These are phyloP conservation scores for Eufriesea mexicana DNA, from an alignment of 1,140 invertebrate genomes.

Conservation along the genomic window DNA sequence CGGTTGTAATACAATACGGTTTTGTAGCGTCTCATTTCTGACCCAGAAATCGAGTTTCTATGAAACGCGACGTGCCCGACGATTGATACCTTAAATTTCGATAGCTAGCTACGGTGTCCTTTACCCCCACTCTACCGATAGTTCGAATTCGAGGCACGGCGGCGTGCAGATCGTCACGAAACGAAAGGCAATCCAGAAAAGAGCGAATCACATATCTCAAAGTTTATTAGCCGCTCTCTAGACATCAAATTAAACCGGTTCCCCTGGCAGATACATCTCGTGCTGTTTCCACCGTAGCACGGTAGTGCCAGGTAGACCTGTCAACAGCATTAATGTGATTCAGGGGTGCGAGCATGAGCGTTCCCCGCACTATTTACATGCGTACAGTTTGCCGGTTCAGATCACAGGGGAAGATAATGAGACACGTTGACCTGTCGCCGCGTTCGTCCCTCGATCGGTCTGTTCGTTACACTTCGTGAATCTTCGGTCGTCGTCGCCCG, in stretches of 20 bases:
- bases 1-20: not conserved
- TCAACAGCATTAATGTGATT: conserved; percentile 58
- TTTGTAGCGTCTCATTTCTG: too few species aligned
- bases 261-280: conserved; percentile 15
- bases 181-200: conserved; percentile 16
- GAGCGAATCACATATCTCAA: conserved; percentile 21
- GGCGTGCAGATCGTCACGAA: not conserved
- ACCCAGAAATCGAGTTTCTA: not conserved
- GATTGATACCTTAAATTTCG: not conserved
- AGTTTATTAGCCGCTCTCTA: conserved; percentile 49
- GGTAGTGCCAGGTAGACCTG: conserved; percentile 40
- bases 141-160: not conserved
- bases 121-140: not conserved
- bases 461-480: not conserved
- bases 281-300: conserved; percentile 35
- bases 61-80: too few species aligned
- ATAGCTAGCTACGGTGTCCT: not conserved
- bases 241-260: conserved; percentile 64
- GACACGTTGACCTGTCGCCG: conserved; percentile 59
- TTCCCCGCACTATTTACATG: conserved; percentile 52
- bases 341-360: conserved; percentile 43
- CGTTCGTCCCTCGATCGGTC: conserved; percentile 38
- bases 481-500: conserved; percentile 11
- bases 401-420: conserved; percentile 54
- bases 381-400: conserved; percentile 52